Base-by-base conservation (phyloP, 2,888 invertebrate genomes). In the Mythimna vitellina region DNA sequence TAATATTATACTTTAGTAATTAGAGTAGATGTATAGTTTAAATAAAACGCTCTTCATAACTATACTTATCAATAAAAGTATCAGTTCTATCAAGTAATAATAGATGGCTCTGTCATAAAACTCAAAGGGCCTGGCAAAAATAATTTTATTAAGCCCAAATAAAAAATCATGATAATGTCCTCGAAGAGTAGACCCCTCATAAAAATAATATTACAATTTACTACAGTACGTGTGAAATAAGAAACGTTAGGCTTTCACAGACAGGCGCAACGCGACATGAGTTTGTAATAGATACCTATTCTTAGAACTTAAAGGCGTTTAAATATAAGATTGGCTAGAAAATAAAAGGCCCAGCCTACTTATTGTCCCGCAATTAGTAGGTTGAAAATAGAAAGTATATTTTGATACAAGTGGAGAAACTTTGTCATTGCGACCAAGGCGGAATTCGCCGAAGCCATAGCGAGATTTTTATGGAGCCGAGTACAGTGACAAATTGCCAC, bases 221-320 rank as follows among this genome's bases (percentile, higher is more conserved):
- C 73, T 73, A 56, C 49, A 76, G 35, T 72, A 79, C 71, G 82
- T 85, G 83, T 80, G 66, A 84, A 85, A 85, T 81, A 84, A 77
- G 69, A 80, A 78, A 83, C 74, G 70, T 79, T 85, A 38, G 60
- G 22, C 14, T 38, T 7, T 22, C 17, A 2, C 60, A 38, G 38
- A 38, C 38, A 8, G 17, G 14, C 14, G 38, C 8, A 17, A 22
- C 7, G 35, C 5, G 5, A 58, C 10, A n/a, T 4, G 12, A 32
- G 9, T 32, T 57, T 20, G 20, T 1, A 9, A 57, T 20, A n/a
- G 1, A 58, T 10, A n/a, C 9, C 8, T 10, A 32, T 56, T 9
- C 56, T 9, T 56, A 56, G 20, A 56, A 7, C 12, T 56, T 57
- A 5, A 1, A n/a, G 9, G 1, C 10, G 10, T 10, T 32, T 57